Conservation (phyloP, 2,888 invertebrate genomes). For the Aplocera efformata region DNA sequence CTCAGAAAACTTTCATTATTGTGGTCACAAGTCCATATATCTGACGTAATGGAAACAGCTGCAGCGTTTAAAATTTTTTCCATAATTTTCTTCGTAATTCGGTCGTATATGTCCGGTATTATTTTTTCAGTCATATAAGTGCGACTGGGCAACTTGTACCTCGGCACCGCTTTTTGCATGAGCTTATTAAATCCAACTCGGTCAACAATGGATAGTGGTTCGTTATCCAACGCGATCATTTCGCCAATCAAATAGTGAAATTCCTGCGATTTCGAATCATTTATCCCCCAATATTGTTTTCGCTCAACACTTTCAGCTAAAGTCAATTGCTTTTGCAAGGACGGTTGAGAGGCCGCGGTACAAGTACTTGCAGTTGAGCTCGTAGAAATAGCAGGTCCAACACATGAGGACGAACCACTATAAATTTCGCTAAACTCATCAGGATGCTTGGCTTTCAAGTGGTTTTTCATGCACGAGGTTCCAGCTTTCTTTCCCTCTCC, state of each 20-base stretch:
- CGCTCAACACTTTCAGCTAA: too few species aligned
- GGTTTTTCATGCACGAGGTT: neutral
- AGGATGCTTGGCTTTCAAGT: neutral
- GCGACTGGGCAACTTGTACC: neutral
- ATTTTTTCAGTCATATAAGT: slow-evolving; percentile 2
- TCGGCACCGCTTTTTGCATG: neutral
- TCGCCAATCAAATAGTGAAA: slow-evolving; percentile 8
- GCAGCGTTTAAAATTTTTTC: neutral
- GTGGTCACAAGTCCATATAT: too few species aligned
- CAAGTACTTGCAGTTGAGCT: slow-evolving; percentile 1
- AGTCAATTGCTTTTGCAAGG: too few species aligned
- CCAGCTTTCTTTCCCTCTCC: neutral
- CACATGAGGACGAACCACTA: neutral
- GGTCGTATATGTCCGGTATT: slow-evolving; percentile 3
- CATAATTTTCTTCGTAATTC: neutral
- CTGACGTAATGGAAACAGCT: neutral
- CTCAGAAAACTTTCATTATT: too few species aligned
- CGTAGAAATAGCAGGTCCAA: too few species aligned
- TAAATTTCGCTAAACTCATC: neutral
- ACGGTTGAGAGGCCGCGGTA: too few species aligned
- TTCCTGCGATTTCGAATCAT: neutral
- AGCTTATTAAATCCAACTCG: neutral
- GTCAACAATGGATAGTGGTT: slow-evolving; percentile 6
- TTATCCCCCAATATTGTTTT: neutral
- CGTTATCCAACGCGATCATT: slow-evolving; percentile 7